phyloP scores from a whole-genome alignment of 2,113 vertebrate genomes.

The Oostethus manadensis region DNA sequence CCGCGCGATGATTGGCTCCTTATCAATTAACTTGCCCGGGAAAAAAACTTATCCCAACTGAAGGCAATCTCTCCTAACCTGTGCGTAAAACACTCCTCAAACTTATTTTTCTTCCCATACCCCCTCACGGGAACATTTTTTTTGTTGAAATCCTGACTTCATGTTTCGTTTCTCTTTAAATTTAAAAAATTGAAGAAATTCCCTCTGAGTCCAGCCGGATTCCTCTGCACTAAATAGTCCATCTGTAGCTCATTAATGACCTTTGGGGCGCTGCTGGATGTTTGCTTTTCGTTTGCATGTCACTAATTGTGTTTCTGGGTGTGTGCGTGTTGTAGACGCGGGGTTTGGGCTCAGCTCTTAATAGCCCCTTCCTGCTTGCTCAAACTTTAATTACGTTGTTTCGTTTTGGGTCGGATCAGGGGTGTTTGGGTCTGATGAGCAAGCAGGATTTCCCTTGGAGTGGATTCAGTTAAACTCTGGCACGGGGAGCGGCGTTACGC shows the following conservation, averaged over 20 bases:
- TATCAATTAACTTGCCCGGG: background rate
- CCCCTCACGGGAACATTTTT: background rate
- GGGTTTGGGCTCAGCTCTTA: slow-evolving; percentile 1
- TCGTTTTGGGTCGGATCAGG: background rate
- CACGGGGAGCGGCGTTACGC: background rate
- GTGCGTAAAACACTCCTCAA: slow-evolving; percentile 34
- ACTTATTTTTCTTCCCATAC: background rate
- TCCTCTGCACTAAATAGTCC: background rate
- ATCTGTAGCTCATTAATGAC: slow-evolving; percentile 10
- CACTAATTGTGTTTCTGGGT: background rate
- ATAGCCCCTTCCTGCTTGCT: background rate
- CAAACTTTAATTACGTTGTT: background rate
- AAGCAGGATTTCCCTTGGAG: background rate
- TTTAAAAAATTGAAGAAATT: slow-evolving; percentile 9
- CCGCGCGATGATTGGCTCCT: background rate
- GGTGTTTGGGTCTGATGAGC: slow-evolving; percentile 1
- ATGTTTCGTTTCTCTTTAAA: background rate
- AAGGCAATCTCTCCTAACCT: background rate
- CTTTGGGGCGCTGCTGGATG: slow-evolving; percentile 4
- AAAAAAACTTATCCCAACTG: slow-evolving; percentile 41
- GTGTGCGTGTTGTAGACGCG: background rate
- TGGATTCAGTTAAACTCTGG: slow-evolving; percentile 5
- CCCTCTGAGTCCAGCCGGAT: slow-evolving; percentile 25
- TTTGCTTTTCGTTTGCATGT: slow-evolving; percentile 13
- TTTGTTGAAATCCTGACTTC: background rate